Evolutionary conservation across 2,888 invertebrate genomes (phyloP), one percentile per base, ranked within the genome.

Genomic region (Pilophorus perplexus): DNA sequence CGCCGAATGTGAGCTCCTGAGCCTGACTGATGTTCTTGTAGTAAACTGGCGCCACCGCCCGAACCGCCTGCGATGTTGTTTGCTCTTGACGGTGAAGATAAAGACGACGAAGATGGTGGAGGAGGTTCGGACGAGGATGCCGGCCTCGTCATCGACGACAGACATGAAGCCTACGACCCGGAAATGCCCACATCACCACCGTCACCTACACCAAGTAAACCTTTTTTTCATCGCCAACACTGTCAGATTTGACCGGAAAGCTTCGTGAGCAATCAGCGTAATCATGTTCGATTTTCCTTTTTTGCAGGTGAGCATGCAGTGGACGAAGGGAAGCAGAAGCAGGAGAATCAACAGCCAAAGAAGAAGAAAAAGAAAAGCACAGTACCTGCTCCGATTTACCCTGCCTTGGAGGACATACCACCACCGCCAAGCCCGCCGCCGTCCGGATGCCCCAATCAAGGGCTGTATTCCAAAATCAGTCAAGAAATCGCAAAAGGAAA

Each of bases 401-500:
- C 46, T 23, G 23, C 52, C 4, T 18, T 55, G 5, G 55, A 55
- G 20, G 55, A 55, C 22, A 55, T 55, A 3, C 55, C 55, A 12
- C 25, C 27, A 6, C 59, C 59, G 12, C 46, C 62, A 1, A 37
- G 18, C 14, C 40, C 60, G 22, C 54, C 65, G 2, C 38, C 46
- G 1, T 79, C 79, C 1, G 80, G 82, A 68, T 91, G 90, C 76
- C 91, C 91, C 3, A 91, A 91, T 77, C 90, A 90, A 76, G 88
- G 88, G 10, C 88, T 91, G 71, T 91, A 91, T 77, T 91, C 91
- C 0, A 86, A 87, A 6, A 85, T 88, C 73, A 89, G 89, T 68
- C 86, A 89, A 74, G 86, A 87, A 71, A 83, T 88, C 57, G 87
- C 87, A 0, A 81, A 84, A 71, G 81, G 80, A 52, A 79, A 80